Conservation (phyloP, 2,888 invertebrate genomes). For the Eubasilissa splendida region DNA sequence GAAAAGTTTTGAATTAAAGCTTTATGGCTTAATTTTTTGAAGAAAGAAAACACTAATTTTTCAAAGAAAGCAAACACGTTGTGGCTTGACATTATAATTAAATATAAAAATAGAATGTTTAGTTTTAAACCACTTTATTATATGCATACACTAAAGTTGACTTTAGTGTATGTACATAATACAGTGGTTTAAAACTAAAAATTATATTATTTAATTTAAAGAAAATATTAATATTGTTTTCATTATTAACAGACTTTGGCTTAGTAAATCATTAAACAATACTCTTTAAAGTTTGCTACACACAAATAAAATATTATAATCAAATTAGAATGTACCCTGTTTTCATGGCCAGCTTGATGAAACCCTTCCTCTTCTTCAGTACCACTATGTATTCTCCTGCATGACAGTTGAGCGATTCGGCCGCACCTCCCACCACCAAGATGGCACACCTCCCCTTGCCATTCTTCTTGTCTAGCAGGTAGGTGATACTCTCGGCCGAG, state of each 20-base stretch:
- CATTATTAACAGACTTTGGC: neutral
- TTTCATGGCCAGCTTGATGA: slow-evolving; percentile 80
- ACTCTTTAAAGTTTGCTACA: neutral
- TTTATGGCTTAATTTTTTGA: too few relatives aligned
- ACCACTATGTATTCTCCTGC: slow-evolving; percentile 83
- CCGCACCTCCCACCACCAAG: slow-evolving; percentile 91
- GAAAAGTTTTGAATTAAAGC: too few relatives aligned
- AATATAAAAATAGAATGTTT: too few relatives aligned
- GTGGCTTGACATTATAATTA: too few relatives aligned
- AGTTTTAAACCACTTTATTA: too few relatives aligned
- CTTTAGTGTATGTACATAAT: too few relatives aligned
- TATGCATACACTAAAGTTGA: too few relatives aligned
- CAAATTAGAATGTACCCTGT: slow-evolving; percentile 75
- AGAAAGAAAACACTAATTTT: too few relatives aligned
- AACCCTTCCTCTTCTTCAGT: slow-evolving; percentile 85
- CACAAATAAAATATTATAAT: neutral
- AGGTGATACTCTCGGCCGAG: slow-evolving; percentile 77
- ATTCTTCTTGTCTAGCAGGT: slow-evolving; percentile 72
- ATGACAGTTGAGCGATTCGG: slow-evolving; percentile 87
- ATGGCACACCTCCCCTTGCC: slow-evolving; percentile 74
- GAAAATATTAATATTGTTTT: too few relatives aligned
- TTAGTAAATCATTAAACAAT: neutral
- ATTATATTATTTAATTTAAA: too few relatives aligned
- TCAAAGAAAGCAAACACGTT: too few relatives aligned
- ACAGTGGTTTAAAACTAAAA: too few relatives aligned